These are phyloP conservation scores for Mesitornis unicolor DNA, from an alignment of 2,113 vertebrate genomes.

Conservation along the genomic window DNA sequence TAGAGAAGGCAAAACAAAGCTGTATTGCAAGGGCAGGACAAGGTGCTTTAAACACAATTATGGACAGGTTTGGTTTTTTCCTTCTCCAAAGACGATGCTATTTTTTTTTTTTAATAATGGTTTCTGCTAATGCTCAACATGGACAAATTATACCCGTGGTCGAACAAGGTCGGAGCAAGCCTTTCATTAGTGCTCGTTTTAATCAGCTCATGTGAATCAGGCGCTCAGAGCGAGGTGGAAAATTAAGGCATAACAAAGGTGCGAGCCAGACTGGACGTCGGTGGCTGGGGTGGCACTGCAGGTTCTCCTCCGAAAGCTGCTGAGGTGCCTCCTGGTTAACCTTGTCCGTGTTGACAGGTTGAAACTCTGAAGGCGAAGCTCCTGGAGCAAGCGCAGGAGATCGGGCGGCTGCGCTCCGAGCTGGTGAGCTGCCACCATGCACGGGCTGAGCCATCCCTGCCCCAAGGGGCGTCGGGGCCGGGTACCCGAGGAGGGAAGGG, in stretches of 20 bases:
- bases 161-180: background rate
- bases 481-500: background rate
- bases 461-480: rapidly evolving
- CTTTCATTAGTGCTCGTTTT: constrained; percentile 28
- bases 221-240: background rate
- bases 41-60: background rate
- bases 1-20: background rate
- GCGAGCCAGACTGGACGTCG: background rate
- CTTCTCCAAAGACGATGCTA: background rate
- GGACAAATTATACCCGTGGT: constrained; percentile 19
- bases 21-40: background rate
- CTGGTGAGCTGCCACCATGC: constrained; percentile 74
- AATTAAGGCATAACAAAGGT: background rate
- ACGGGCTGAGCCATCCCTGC: background rate
- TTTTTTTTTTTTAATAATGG: background rate
- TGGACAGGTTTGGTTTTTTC: background rate
- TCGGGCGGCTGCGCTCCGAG: constrained; percentile 83
- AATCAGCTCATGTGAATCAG: constrained; percentile 29
- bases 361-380: constrained; percentile 86
- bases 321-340: background rate
- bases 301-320: background rate
- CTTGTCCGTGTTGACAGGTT: constrained; percentile 71
- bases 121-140: background rate
- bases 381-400: constrained; percentile 84
- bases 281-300: rapidly evolving